A percentile compares a stretch with the other conserved stretches of the same genome.
phyloP scores from a whole-genome alignment of 2,113 vertebrate species.

The Hirundichthys speculiger region DNA sequence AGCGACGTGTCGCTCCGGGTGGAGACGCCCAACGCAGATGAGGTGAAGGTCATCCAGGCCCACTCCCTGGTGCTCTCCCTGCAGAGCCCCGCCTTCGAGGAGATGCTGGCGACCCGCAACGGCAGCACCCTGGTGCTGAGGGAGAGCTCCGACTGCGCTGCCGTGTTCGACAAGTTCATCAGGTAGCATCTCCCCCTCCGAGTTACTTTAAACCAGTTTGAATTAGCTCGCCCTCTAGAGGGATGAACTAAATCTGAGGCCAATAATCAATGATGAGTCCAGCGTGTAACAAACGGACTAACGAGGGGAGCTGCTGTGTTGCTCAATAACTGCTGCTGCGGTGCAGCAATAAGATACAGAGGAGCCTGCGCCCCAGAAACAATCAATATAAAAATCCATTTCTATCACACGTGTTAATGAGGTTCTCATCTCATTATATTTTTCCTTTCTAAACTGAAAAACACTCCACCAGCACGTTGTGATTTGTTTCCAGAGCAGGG shows the following conservation, averaged over 20 bases:
- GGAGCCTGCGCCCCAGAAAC: not conserved
- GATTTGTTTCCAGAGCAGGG: no score
- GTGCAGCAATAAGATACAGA: not conserved
- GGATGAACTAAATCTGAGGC: not conserved
- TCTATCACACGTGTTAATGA: slow-evolving; percentile 16
- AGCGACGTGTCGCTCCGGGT: slow-evolving; percentile 89
- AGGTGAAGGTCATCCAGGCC: slow-evolving; percentile 89
- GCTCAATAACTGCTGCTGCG: not conserved
- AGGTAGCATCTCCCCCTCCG: slow-evolving; percentile 75
- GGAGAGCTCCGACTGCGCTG: slow-evolving; percentile 82
- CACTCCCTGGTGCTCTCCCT: slow-evolving; percentile 90
- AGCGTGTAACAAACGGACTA: not conserved
- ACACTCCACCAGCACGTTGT: no score
- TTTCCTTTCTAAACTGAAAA: no score
- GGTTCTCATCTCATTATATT: slow-evolving; percentile 6
- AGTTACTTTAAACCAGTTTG: not conserved
- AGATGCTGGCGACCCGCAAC: slow-evolving; percentile 84
- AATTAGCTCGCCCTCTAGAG: slow-evolving; percentile 7
- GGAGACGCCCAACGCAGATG: slow-evolving; percentile 82
- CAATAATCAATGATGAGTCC: slow-evolving; percentile 11
- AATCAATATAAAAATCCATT: slow-evolving; percentile 16
- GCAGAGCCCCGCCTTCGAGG: slow-evolving; percentile 87
- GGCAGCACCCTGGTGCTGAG: slow-evolving; percentile 76
- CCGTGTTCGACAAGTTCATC: slow-evolving; percentile 91
- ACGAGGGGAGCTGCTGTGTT: slow-evolving; percentile 3